phyloP scores from a whole-genome alignment of 2,113 vertebrate genomes.

The Maccullochella peelii region DNA sequence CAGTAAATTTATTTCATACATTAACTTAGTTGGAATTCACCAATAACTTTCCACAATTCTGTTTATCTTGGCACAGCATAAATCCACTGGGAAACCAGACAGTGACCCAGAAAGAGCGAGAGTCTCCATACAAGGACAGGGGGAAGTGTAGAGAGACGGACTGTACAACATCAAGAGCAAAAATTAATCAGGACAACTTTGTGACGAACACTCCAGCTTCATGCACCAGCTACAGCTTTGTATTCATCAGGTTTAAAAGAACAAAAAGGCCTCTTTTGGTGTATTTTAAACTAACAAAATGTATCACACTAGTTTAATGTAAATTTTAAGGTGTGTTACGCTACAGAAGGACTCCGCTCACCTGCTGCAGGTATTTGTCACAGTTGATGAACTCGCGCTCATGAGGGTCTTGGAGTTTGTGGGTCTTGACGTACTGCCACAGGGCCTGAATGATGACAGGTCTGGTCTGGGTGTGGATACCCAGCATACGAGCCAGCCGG shows the following conservation, averaged over 20 bases:
- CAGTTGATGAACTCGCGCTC: constrained; percentile 99
- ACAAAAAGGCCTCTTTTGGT: neutral
- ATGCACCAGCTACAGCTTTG: neutral
- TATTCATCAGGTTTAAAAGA: neutral
- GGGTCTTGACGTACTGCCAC: constrained; percentile 99
- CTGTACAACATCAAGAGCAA: constrained; percentile 34
- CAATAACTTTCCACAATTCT: neutral
- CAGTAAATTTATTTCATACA: neutral
- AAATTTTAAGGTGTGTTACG: fast-evolving
- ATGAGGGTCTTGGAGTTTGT: constrained; percentile 96
- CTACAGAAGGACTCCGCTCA: constrained; percentile 57
- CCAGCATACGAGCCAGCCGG: constrained; percentile 93
- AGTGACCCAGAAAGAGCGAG: constrained; percentile 30
- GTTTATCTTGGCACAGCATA: constrained; percentile 52
- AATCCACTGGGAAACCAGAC: constrained; percentile 10
- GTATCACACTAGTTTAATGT: neutral
- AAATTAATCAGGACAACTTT: neutral
- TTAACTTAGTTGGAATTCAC: constrained; percentile 5
- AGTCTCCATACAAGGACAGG: constrained; percentile 67
- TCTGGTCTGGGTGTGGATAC: constrained; percentile 97
- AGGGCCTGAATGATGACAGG: constrained; percentile 98
- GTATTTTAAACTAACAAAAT: neutral
- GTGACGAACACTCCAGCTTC: neutral
- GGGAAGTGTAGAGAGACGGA: neutral
- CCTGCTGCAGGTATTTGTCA: constrained; percentile 99